A percentile compares a stretch with the other conserved stretches of the same genome.
These are phyloP conservation scores for Xerus inauris DNA, from an alignment of 2,113 vertebrate species.

Conservation along the genomic window DNA sequence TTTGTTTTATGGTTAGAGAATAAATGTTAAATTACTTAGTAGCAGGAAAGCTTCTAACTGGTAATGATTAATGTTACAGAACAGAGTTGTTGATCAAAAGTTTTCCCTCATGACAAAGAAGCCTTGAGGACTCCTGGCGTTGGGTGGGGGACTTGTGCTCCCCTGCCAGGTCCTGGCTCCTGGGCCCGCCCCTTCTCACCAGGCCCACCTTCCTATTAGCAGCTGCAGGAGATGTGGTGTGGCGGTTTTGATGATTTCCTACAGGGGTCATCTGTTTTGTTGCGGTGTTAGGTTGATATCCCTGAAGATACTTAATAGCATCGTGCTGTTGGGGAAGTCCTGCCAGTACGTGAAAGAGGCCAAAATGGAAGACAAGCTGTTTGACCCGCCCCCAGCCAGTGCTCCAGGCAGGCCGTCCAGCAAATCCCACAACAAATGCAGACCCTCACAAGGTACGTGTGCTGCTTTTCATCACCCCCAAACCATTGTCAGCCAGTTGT, in stretches of 20 bases:
- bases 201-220: background rate
- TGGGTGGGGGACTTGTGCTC: fast-evolving
- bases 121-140: background rate
- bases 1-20: background rate
- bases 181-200: background rate
- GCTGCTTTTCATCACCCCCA: background rate
- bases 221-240: fast-evolving
- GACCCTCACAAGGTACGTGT: constrained; percentile 87
- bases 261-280: background rate
- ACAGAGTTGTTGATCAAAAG: background rate
- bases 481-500: fast-evolving
- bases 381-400: constrained; percentile 84
- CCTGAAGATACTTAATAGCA: constrained; percentile 97
- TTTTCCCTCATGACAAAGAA: background rate
- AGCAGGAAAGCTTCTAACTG: background rate
- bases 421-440: constrained; percentile 87
- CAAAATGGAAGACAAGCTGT: constrained; percentile 97
- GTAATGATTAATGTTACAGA: background rate
- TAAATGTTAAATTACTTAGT: background rate
- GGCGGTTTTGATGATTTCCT: fast-evolving
- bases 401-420: constrained; percentile 84
- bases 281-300: constrained; percentile 91
- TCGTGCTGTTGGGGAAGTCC: constrained; percentile 97
- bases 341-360: constrained; percentile 97
- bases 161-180: background rate